These are phyloP conservation scores for Trachelus stipa DNA, from an alignment of 2,888 invertebrate species.

Conservation along the genomic window DNA sequence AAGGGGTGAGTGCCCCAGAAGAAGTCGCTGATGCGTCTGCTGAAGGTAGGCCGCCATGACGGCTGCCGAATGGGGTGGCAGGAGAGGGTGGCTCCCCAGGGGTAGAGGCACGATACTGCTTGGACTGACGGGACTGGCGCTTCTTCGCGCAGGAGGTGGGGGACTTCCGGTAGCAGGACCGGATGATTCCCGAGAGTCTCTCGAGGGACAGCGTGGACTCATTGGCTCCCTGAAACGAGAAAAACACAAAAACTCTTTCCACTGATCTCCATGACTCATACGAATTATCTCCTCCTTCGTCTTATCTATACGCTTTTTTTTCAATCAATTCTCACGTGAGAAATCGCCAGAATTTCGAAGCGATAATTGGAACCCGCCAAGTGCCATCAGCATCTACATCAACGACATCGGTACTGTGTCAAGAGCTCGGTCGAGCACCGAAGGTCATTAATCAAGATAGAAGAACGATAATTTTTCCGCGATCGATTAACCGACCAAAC, in stretches of 20 bases:
- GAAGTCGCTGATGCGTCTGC: conserved; percentile 79
- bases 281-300: too few species aligned
- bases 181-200: conserved; percentile 78
- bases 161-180: conserved; percentile 79
- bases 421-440: too few species aligned
- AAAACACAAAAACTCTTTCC: conserved; percentile 25
- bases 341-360: too few species aligned
- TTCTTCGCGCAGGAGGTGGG: conserved; percentile 69
- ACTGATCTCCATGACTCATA: too few species aligned
- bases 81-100: conserved; percentile 73
- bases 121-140: conserved; percentile 73
- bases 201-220: conserved; percentile 85
- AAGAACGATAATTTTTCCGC: conserved; percentile 40
- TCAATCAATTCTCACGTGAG: too few species aligned
- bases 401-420: too few species aligned
- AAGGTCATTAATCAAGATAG: conserved; percentile 36
- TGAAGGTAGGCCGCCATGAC: conserved; percentile 81
- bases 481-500: conserved; percentile 38
- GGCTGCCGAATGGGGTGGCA: conserved; percentile 84
- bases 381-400: too few species aligned
- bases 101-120: conserved; percentile 77
- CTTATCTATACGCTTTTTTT: too few species aligned
- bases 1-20: conserved; percentile 74
- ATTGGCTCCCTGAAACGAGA: conserved; percentile 78
- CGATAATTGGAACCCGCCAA: too few species aligned